These are phyloP conservation scores for Buphagus erythrorhynchus DNA, from an alignment of 2,797 vertebrate species.

Conservation along the genomic window DNA sequence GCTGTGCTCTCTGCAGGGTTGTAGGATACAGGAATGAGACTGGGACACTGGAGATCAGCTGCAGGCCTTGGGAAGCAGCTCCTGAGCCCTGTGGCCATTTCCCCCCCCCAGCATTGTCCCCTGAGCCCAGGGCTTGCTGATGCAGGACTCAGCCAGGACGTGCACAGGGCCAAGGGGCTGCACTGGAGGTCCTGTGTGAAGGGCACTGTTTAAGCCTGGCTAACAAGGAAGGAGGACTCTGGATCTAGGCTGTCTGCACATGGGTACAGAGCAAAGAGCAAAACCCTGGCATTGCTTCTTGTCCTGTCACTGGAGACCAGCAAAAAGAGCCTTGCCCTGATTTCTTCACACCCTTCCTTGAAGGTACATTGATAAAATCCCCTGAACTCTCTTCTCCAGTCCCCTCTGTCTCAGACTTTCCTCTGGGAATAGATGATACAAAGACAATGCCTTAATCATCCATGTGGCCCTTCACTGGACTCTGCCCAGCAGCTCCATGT, in stretches of 20 bases:
- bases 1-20: not conserved
- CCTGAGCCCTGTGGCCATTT: not conserved
- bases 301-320: not conserved
- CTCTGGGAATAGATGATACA: not conserved
- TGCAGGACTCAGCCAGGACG: not conserved
- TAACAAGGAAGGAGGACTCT: not conserved
- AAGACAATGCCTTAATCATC: not conserved
- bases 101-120: accelerated
- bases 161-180: accelerated
- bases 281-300: not conserved
- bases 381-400: not conserved
- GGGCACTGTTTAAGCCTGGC: not conserved
- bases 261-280: not conserved
- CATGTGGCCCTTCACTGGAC: not conserved
- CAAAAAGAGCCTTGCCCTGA: not conserved
- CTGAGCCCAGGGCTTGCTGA: accelerated
- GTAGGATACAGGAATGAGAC: not conserved
- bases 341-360: not conserved
- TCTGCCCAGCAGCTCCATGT: not conserved
- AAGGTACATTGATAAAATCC: not conserved
- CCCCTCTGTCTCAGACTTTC: not conserved
- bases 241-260: not conserved
- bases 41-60: not conserved
- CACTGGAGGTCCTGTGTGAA: not conserved
- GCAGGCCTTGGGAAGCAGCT: not conserved